Base-by-base conservation (phyloP, 2,113 vertebrate species). In the Lampris megalopsis region DNA sequence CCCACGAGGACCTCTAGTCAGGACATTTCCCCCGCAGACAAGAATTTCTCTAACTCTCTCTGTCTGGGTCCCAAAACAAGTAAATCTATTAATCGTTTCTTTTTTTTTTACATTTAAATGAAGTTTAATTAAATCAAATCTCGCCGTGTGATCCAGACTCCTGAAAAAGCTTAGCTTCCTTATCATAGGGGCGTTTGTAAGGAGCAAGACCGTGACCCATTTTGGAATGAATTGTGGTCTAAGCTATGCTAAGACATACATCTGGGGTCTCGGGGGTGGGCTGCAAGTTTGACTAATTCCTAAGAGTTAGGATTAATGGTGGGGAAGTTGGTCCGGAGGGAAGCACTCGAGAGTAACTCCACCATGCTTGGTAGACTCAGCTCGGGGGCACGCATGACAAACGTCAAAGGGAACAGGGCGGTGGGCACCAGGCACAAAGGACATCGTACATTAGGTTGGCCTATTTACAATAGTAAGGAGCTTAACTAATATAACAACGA, bases 401-500 rank as follows among this genome's bases (percentile, higher is more conserved):
- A 73, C 1, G 1, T 50, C 42, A 73, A 72, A 68, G 61, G 62
- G 71, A 56, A 68, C 63, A 76, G 57, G 56, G 73, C 57, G 70
- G 77, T 13, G 49, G 59, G 82, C 84, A 81, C 81, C 89, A 90
- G 87, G 88, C 86, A 87, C 87, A 79, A 75, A 82, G 52, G 68
- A 77, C 80, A 82, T 83, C 82, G 81, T 85, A 91, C 80, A 87
- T 89, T 79, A 78, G 69, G 75, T 83, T 57, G 72, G 75, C 88
- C 84, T 81, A 82, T 88, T 91, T 88, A 86, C 75, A 81, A 66
- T 75, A 76, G 56, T 88, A 92, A 92, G 90, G 66, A 77, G 88
- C 86, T 92, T 91, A 91, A 13, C 1, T n/a, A 62, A 66, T 48
- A 67, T 47, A 77, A 92, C 87, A 91, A 91, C 80, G 71, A 80